Base-by-base conservation (phyloP, 2,797 vertebrate genomes). In the Sebastes itinus region DNA sequence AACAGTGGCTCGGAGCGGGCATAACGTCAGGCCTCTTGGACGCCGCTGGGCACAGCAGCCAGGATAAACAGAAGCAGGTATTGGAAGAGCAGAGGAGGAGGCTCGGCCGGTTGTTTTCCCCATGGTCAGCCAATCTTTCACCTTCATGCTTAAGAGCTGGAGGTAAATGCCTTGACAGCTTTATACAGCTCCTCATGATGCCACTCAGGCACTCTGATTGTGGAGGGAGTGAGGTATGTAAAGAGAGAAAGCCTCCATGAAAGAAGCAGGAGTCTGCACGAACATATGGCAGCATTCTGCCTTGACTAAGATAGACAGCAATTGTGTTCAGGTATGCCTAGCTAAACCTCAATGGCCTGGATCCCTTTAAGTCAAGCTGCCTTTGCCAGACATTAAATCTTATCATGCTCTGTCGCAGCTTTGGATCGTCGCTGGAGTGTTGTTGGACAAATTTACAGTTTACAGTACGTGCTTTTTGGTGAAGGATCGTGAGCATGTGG, bases 51-150 rank as follows among this genome's bases (percentile, higher is more conserved):
- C 87, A 58, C 62, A 2, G 59, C 35, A 82, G 95, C 96, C 96
- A 96, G 94, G 88, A 92, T 92, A 94, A 96, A 96, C 92, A 96
- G 79, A 68, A 66, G 16, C 76, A 11, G 49, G 85, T 73, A 56
- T 78, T 91, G 83, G 85, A 88, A 85, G 87, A 90, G 87, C 83
- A 63, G 78, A 80, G 78, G 49, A 52, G 81, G 86, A 86, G 89
- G 81, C 89, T 83, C 71, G 63, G 59, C 80, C 58, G 75, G 74
- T 68, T 87, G 84, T 89, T 88, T 89, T 83, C 30, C 60, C 52
- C 84, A 38, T 56, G 82, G 76, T 85, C 78, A 80, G 85, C 65
- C 67, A 90, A 83, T 91, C 84, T 77, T 78, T 92, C 92, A 88
- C 87, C 85, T 87, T 80, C 81, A 77, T 73, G 69, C 75, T 87